Conservation (phyloP, 2,797 vertebrate genomes). For the Pangasius macronema region DNA sequence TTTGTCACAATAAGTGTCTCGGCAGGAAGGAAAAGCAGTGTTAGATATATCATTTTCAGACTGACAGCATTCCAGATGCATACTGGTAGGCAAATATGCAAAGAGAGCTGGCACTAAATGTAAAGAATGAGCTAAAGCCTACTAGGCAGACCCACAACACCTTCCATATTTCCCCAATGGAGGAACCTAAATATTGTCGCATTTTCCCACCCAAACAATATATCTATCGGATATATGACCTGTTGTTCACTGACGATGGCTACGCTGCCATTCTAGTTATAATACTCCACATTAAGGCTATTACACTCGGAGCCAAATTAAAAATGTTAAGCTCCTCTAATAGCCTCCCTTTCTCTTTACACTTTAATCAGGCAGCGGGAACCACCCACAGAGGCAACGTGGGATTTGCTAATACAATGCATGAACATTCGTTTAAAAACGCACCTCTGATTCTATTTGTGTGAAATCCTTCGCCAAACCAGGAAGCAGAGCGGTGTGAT, state of each 20-base stretch:
- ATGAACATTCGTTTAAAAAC: constrained; percentile 1
- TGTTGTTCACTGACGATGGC: not conserved
- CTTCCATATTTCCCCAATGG: too few relatives aligned
- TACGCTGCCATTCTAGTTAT: not conserved
- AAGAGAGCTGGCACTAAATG: not conserved
- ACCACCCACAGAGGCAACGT: constrained; percentile 22
- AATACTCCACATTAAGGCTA: constrained; percentile 20
- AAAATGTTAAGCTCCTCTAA: constrained; percentile 39
- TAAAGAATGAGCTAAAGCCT: not conserved
- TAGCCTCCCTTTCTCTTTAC: constrained; percentile 31
- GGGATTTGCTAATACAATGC: constrained; percentile 13
- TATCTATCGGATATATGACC: not conserved
- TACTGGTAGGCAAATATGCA: too few relatives aligned
- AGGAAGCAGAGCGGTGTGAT: not conserved
- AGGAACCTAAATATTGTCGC: not conserved
- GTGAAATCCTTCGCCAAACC: not conserved
- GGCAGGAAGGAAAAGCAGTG: not conserved
- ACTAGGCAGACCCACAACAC: not conserved
- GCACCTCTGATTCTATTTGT: constrained; percentile 3
- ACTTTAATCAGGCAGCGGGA: constrained; percentile 39
- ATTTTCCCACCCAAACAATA: not conserved
- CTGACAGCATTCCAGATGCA: not conserved
- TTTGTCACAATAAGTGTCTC: not conserved
- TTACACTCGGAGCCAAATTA: constrained; percentile 27
- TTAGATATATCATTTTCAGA: not conserved